Conservation (phyloP, 2,113 vertebrate genomes). For the Brachyhypopomus gauderio region DNA sequence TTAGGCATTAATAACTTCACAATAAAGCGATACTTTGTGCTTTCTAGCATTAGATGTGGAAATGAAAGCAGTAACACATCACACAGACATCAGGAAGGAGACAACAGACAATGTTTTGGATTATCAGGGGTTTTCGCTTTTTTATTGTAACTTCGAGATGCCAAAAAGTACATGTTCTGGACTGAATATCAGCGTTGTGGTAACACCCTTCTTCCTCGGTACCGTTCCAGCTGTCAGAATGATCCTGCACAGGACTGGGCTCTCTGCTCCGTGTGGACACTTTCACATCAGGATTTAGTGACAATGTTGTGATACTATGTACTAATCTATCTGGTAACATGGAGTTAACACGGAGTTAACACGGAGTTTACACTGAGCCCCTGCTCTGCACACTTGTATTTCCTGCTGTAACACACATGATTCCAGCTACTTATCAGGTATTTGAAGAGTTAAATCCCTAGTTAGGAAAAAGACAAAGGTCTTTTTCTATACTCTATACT, state of each 20-base stretch:
- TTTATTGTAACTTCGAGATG: slow-evolving; percentile 10
- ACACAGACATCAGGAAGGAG: neutral
- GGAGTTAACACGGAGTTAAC: neutral
- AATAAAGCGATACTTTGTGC: slow-evolving; percentile 22
- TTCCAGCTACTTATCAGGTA: neutral
- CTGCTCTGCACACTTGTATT: neutral
- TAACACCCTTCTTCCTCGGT: neutral
- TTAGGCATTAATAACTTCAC: slow-evolving; percentile 33
- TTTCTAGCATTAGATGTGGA: neutral
- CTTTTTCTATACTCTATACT: no score
- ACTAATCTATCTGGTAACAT: neutral
- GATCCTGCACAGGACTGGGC: neutral
- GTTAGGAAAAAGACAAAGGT: neutral
- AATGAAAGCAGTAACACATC: slow-evolving; percentile 9
- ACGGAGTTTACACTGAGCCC: no score
- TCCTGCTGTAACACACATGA: slow-evolving; percentile 22
- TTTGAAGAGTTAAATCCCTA: neutral
- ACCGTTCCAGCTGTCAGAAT: neutral
- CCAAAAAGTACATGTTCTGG: slow-evolving; percentile 5
- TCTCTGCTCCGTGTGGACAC: slow-evolving; percentile 1
- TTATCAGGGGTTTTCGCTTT: neutral
- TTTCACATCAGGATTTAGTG: neutral
- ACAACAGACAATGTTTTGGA: slow-evolving; percentile 22
- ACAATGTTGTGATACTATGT: neutral
- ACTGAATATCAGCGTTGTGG: slow-evolving; percentile 34